Percentiles rank a stretch among this genome's conserved stretches.
These are phyloP conservation scores for Drosophila kikkawai DNA, from an alignment of 1,140 invertebrate genomes.

Conservation along the genomic window DNA sequence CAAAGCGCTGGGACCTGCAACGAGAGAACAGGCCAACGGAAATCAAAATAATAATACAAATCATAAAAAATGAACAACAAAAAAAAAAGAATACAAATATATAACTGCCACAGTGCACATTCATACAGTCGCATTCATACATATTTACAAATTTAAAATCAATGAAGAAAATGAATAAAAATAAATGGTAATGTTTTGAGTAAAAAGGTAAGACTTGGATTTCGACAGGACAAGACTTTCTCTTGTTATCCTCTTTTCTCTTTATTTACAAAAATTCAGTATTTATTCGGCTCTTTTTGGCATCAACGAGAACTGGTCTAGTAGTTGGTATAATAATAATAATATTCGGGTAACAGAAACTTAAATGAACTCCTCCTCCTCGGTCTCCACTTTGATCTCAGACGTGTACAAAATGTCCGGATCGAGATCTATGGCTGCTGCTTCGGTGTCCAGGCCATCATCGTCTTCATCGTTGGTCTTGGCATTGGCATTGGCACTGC, in stretches of 20 bases:
- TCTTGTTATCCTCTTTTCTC: slow-evolving; percentile 24
- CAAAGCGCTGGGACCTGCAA: slow-evolving; percentile 43
- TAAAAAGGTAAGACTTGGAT: slow-evolving; percentile 21
- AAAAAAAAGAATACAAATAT: slow-evolving; percentile 11
- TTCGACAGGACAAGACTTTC: slow-evolving; percentile 26
- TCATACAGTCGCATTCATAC: slow-evolving; percentile 27
- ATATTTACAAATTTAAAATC: slow-evolving; percentile 30
- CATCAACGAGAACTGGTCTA: slow-evolving; percentile 75
- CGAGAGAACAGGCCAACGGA: slow-evolving; percentile 40
- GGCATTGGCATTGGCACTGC: neutral
- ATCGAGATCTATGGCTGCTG: slow-evolving; percentile 27
- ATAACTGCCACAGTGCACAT: slow-evolving; percentile 9
- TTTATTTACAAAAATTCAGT: slow-evolving; percentile 59
- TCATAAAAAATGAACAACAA: slow-evolving; percentile 26
- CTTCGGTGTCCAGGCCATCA: neutral
- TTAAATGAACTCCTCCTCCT: slow-evolving; percentile 46
- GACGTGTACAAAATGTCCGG: slow-evolving; percentile 51
- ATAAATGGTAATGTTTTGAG: slow-evolving; percentile 38
- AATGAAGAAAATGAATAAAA: slow-evolving; percentile 5
- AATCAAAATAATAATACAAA: slow-evolving; percentile 75
- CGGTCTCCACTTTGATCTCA: slow-evolving; percentile 61
- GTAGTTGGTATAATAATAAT: slow-evolving; percentile 31
- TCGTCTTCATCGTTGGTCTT: slow-evolving; percentile 1
- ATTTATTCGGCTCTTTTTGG: slow-evolving; percentile 39
- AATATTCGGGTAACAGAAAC: slow-evolving; percentile 40